Evolutionary conservation across 2,113 vertebrate species (phyloP).

Genomic region (Orthonyx spaldingii): DNA sequence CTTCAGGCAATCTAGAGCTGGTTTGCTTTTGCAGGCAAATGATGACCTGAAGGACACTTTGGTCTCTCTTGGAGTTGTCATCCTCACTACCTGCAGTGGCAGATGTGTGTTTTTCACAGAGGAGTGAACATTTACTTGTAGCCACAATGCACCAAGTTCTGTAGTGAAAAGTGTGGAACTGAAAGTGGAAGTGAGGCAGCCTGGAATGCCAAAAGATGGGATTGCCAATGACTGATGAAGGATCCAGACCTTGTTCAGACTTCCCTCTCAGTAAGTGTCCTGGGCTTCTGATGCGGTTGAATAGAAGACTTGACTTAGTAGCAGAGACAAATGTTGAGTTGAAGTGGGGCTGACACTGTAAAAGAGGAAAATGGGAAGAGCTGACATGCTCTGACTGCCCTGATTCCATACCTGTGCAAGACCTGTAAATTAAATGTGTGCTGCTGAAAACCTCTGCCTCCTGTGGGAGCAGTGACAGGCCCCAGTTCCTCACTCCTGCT

Average conservation of each 20-base stretch:
- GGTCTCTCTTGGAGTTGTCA: background rate
- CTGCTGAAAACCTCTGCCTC: background rate
- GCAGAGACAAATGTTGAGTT: background rate
- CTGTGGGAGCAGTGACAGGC: background rate
- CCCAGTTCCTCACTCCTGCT: background rate
- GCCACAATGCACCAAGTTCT: background rate
- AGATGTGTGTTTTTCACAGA: background rate
- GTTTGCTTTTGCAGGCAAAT: background rate
- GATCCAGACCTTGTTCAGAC: fast-evolving
- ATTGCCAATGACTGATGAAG: background rate
- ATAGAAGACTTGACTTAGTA: background rate
- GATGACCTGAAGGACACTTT: background rate
- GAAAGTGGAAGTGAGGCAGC: background rate
- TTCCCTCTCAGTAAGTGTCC: background rate
- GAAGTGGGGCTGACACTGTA: background rate
- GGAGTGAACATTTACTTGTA: background rate
- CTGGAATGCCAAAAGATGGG: background rate
- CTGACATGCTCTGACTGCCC: background rate
- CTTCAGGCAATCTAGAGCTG: background rate
- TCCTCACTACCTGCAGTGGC: background rate
- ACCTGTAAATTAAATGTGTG: background rate
- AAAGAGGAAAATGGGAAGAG: background rate
- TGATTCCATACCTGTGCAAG: background rate
- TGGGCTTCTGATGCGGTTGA: background rate
- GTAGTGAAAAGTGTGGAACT: background rate